Evolutionary conservation across 2,113 vertebrate genomes (phyloP), one percentile per base, ranked within the genome.

Genomic region (Urocitellus parryii): DNA sequence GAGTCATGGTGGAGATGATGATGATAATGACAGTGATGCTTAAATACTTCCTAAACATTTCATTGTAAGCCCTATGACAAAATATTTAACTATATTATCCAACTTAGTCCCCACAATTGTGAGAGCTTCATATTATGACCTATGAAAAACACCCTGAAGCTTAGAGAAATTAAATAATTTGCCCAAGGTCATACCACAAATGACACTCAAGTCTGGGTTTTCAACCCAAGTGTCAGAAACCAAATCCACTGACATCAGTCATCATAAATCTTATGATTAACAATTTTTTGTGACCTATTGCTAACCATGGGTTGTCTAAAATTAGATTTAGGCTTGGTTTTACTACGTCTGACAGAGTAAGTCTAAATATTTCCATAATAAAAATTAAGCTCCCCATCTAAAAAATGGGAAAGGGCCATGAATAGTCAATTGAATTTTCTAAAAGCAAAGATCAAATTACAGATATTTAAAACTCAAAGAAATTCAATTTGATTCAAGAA

Each of bases 301-400:
- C 22, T 67, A 27, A 65, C 32, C 5, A 82, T 12, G 68, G 48
- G 91, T 70, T 88, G 42, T 58, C 77, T 42, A 74, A 96, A 95
- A 84, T 73, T 87, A 77, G 65, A 90, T 27, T 61, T 89, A 87
- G 88, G 58, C 51, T 56, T 93, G 13, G 17, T 42, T 94, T 88
- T 73, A 63, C 61, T 63, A 63, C 61, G n/a, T 39, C 37, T 81
- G 56, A 32, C 53, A 65, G 34, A 79, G 53, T 58, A 88, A 91
- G 63, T 96, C 42, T 85, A 58, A 12, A 27, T 80, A 83, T 73
- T 89, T 84, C n/a, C 20, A 80, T 51, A 67, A 84, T 88, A 67
- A n/a, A 91, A 92, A 88, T 78, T 77, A 72, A 61, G n/a, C 63
- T 81, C 37, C 29, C 53, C 58, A 81, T 53, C 95, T 5, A 48